phyloP scores from a whole-genome alignment of 2,888 invertebrate genomes.

The Drosophila limbata region DNA sequence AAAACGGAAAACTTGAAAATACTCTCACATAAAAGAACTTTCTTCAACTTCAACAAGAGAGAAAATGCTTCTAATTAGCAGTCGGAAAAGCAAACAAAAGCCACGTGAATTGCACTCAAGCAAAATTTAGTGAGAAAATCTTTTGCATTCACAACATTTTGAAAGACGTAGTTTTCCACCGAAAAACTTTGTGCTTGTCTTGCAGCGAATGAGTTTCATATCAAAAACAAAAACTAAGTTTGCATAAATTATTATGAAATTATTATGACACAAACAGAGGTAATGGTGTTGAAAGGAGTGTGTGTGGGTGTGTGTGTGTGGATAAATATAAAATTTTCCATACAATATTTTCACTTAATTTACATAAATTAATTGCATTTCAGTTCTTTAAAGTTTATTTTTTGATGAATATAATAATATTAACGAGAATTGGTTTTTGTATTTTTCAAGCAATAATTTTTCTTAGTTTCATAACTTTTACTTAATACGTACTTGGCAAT shows the following conservation, averaged over 20 bases:
- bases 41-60: not conserved
- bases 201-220: not conserved
- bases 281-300: not conserved
- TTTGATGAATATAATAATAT: no score
- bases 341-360: not conserved
- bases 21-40: constrained; percentile 10
- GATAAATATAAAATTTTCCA: no score
- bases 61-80: constrained; percentile 58
- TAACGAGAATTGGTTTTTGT: no score
- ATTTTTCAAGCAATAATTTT: no score
- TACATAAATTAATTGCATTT: no score
- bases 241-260: constrained; percentile 7
- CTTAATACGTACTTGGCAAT: no score
- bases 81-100: constrained; percentile 25
- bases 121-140: constrained; percentile 9
- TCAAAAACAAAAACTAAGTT: constrained; percentile 14
- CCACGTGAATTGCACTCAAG: constrained; percentile 23
- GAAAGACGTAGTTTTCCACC: constrained; percentile 5
- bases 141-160: constrained; percentile 23
- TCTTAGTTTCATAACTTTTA: no score
- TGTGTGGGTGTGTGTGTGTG: not conserved
- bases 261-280: not conserved
- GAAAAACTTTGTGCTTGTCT: constrained; percentile 7
- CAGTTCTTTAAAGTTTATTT: no score
- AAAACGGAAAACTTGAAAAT: constrained; percentile 7